These are phyloP conservation scores for Nezara viridula DNA, from an alignment of 2,888 invertebrate genomes.

Conservation along the genomic window DNA sequence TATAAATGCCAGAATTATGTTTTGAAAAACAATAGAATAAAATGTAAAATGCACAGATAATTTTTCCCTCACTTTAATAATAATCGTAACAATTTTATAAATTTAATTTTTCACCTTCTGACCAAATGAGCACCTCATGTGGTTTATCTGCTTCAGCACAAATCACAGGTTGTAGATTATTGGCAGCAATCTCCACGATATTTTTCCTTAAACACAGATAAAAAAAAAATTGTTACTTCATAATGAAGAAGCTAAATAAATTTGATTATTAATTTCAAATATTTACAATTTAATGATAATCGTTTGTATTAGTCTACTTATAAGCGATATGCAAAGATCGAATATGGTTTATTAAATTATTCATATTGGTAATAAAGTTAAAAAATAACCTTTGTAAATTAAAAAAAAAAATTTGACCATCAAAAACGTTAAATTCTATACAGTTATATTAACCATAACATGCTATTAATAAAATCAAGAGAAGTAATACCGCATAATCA, in stretches of 20 bases:
- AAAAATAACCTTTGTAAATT: too few relatives aligned
- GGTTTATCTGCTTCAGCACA: constrained; percentile 43
- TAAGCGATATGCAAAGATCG: too few relatives aligned
- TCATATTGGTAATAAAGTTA: neutral
- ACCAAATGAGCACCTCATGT: constrained; percentile 8
- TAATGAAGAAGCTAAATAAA: neutral
- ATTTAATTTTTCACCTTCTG: constrained; percentile 26
- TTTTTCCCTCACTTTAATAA: neutral
- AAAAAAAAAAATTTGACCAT: too few relatives aligned
- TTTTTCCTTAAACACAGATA: neutral
- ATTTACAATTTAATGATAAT: neutral
- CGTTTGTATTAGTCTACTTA: neutral
- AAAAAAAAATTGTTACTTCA: neutral
- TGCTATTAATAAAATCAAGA: too few relatives aligned
- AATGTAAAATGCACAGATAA: neutral
- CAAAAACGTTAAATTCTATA: too few relatives aligned
- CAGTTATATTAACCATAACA: too few relatives aligned
- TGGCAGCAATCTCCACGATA: constrained; percentile 41
- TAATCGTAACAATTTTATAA: neutral
- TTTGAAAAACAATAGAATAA: too few relatives aligned
- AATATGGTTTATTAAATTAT: neutral
- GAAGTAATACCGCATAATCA: too few relatives aligned
- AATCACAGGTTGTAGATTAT: constrained; percentile 20
- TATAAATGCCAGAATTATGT: too few relatives aligned
- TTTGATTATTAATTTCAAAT: neutral